These are phyloP conservation scores for Amphiprion percula DNA, from an alignment of 2,113 vertebrate species.

Conservation along the genomic window DNA sequence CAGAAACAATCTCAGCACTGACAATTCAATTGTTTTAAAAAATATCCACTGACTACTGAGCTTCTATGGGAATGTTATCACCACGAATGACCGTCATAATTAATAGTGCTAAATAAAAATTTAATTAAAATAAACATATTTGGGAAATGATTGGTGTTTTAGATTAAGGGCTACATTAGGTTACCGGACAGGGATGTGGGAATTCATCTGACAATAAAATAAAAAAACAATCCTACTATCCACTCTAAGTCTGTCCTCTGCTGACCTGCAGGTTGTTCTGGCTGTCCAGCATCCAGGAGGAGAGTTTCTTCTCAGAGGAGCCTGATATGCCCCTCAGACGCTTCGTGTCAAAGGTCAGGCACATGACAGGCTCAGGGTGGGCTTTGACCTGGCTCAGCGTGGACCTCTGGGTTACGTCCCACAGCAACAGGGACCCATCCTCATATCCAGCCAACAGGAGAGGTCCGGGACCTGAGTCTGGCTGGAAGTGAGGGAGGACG, in stretches of 20 bases:
- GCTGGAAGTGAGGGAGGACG: slow-evolving; percentile 76
- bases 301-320: slow-evolving; percentile 91
- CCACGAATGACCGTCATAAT: no score
- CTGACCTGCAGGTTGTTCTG: slow-evolving; percentile 95
- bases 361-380: slow-evolving; percentile 93
- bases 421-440: slow-evolving; percentile 92
- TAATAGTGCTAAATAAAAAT: neutral
- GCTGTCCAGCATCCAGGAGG: slow-evolving; percentile 90
- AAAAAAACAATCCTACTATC: neutral
- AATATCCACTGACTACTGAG: no score
- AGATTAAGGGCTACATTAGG: neutral
- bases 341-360: slow-evolving; percentile 91
- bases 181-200: neutral
- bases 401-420: slow-evolving; percentile 89
- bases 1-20: no score
- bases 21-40: no score
- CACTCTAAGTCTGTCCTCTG: slow-evolving; percentile 54
- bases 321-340: slow-evolving; percentile 90
- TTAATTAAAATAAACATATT: neutral
- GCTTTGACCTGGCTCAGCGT: slow-evolving; percentile 84
- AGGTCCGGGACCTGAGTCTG: slow-evolving; percentile 80
- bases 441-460: slow-evolving; percentile 93
- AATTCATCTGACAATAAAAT: neutral
- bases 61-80: no score
- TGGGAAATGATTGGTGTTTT: neutral